Conservation (phyloP, 2,113 vertebrate genomes). For the Ondatra zibethicus region DNA sequence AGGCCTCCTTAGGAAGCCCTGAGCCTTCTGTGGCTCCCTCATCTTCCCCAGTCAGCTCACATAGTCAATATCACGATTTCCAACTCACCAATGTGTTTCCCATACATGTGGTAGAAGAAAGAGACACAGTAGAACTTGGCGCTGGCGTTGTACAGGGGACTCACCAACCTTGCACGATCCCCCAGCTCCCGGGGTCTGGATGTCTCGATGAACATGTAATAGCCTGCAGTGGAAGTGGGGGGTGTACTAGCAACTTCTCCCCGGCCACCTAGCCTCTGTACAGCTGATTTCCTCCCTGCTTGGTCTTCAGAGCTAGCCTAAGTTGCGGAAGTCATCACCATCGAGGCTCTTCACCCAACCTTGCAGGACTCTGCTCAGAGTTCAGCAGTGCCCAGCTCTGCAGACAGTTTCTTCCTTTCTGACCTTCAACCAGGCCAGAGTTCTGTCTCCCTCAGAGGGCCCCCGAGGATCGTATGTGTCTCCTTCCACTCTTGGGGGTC, state of each 20-base stretch:
- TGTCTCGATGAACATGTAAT: conserved; percentile 99
- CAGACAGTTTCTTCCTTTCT: neutral
- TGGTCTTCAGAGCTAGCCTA: neutral
- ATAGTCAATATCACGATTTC: neutral
- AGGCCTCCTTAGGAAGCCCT: neutral
- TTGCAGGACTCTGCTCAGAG: neutral
- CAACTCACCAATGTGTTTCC: conserved; percentile 97
- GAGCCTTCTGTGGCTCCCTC: neutral
- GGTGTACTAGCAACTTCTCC: neutral
- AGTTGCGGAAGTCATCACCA: neutral
- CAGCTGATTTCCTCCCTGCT: neutral
- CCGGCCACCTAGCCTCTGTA: neutral
- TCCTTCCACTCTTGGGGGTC: neutral
- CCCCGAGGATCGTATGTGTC: neutral
- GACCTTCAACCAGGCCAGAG: neutral
- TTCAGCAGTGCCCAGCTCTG: too few relatives aligned
- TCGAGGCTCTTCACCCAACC: neutral
- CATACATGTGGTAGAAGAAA: conserved; percentile 99
- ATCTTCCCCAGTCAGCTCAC: neutral
- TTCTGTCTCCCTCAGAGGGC: neutral
- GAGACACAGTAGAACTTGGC: conserved; percentile 94
- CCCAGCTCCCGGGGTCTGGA: conserved; percentile 92
- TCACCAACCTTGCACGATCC: conserved; percentile 95
- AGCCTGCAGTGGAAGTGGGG: conserved; percentile 85
- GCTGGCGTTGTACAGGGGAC: conserved; percentile 96